These are phyloP conservation scores for Pungitius pungitius DNA, from an alignment of 2,113 vertebrate species.

Conservation along the genomic window DNA sequence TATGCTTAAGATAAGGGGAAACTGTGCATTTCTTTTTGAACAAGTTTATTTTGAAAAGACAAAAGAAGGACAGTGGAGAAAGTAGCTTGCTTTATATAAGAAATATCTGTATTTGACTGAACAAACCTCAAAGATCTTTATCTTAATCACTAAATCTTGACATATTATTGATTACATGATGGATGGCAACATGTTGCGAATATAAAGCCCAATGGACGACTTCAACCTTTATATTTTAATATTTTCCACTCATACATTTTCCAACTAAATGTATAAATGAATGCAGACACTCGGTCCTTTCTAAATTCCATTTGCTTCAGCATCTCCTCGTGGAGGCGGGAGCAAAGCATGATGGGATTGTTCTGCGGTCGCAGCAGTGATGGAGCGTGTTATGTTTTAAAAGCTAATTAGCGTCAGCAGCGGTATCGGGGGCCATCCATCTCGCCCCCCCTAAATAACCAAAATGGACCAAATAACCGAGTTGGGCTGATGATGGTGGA, in stretches of 20 bases:
- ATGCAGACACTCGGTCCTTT: constrained; percentile 53
- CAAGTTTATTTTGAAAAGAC: background rate
- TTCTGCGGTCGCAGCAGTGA: constrained; percentile 88
- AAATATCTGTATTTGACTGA: too few species aligned
- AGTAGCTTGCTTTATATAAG: too few species aligned
- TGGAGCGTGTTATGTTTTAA: constrained; percentile 98
- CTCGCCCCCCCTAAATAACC: constrained; percentile 95
- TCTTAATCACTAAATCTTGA: background rate
- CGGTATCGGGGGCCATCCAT: constrained; percentile 94
- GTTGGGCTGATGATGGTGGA: constrained; percentile 96
- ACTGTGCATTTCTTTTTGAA: too few species aligned
- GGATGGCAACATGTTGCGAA: background rate
- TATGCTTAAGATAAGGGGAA: too few species aligned
- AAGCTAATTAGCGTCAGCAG: constrained; percentile 96
- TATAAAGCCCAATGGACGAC: background rate
- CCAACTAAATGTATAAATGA: background rate
- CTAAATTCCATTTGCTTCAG: constrained; percentile 80
- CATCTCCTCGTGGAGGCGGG: constrained; percentile 83
- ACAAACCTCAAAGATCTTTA: too few species aligned
- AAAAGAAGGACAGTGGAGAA: too few species aligned
- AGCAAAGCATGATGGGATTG: constrained; percentile 82
- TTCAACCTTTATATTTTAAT: background rate
- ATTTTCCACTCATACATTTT: background rate
- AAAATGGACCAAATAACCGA: constrained; percentile 98
- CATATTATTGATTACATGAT: background rate